Percentiles rank a stretch among this genome's conserved stretches.
Evolutionary conservation across 1,140 invertebrate species (phyloP).

Genomic region (Solen grandis): DNA sequence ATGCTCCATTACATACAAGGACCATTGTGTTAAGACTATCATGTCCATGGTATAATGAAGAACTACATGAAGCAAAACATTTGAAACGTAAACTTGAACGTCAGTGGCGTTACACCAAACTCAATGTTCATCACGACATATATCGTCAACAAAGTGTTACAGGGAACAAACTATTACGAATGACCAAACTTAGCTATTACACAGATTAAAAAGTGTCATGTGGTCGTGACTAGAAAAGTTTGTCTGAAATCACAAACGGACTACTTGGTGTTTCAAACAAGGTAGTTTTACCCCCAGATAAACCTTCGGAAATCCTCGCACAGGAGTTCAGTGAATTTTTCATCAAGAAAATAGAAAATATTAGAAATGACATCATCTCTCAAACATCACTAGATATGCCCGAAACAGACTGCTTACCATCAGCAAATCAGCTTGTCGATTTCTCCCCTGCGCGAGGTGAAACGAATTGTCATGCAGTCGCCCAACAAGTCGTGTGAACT

Average conservation of each 20-base stretch:
- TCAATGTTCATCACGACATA: constrained; percentile 36
- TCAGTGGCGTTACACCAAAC: constrained; percentile 19
- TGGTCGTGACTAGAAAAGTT: constrained; percentile 37
- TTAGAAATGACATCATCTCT: constrained; percentile 4
- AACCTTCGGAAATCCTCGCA: constrained; percentile 11
- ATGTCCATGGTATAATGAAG: constrained; percentile 41
- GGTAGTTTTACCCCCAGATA: constrained; percentile 12
- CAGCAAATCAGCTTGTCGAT: no score
- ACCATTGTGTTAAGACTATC: constrained; percentile 35
- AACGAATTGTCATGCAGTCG: constrained; percentile 17
- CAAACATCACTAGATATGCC: neutral
- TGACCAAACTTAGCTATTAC: constrained; percentile 31
- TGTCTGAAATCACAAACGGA: constrained; percentile 38
- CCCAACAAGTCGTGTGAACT: constrained; percentile 48
- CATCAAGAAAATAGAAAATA: neutral
- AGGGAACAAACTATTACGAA: constrained; percentile 15
- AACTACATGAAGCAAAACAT: constrained; percentile 32
- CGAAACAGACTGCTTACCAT: neutral
- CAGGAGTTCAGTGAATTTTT: constrained; percentile 13
- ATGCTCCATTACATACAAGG: constrained; percentile 25
- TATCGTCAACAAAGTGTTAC: constrained; percentile 4
- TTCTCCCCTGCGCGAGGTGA: constrained; percentile 26
- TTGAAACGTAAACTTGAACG: constrained; percentile 34
- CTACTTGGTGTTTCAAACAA: constrained; percentile 7
- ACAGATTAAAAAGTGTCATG: constrained; percentile 17